Evolutionary conservation across 2,113 vertebrate genomes (phyloP), one percentile per base, ranked within the genome.

Genomic region (Rhinogobius similis): DNA sequence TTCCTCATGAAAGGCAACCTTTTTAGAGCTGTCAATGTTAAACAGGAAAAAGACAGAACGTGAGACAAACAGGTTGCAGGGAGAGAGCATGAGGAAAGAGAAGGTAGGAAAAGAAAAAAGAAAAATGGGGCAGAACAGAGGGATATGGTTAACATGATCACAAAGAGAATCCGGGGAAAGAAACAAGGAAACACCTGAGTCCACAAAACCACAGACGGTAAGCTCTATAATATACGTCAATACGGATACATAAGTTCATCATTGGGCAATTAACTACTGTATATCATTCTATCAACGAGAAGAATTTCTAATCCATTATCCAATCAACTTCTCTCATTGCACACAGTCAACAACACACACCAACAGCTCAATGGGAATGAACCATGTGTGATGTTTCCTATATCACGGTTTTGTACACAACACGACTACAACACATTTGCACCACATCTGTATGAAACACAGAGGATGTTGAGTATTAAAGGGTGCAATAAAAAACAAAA

Each of bases 1-100:
- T 97, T 99, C 98, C 98, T 96, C 97, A 99, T 97, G 96, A 99
- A 98, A 93, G 98, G 96, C 94, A 99, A 95, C 94, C 95, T 96
- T 97, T 98, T 98, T 93, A 98, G 93, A 91, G 97, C 96, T 95
- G 95, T 93, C 93, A 94, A 93, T 95, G 95, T 91, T 87, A 95
- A 94, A 93, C 93, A 93, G 95, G 92, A 94, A 93, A 95, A 92
- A 92, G 92, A 93, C 91, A 87, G 93, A 92, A n/a, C 90, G 89
- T 73, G 24, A 87, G 92, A 92, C 85, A 93, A 70, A 74, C 48
- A 63, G 67, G 67, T 61, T 46, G 65, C 66, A 77, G 72, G 73
- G 70, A 62, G 61, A 82, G 72, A 82, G n/a, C 67, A 70, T 55
- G 79, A 84, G 67, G 78, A 32, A 20, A 65, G 76, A 32, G 18